Conservation (phyloP, 1,140 invertebrate genomes). For the Diuraphis noxia region DNA sequence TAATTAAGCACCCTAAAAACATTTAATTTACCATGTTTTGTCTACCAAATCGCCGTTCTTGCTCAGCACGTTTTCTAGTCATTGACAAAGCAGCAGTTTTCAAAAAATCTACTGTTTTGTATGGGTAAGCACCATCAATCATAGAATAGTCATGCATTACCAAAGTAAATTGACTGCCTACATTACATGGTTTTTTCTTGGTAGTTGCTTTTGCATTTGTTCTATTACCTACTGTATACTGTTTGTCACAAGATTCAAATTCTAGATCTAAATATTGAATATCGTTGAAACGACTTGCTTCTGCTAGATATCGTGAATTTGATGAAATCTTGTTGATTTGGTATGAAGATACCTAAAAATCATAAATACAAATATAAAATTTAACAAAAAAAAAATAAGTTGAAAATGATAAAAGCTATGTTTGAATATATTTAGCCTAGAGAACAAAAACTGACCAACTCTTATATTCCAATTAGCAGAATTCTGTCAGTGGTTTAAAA, state of each 20-base stretch:
- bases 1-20: constrained; percentile 28
- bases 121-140: constrained; percentile 66
- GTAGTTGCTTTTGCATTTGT: neutral
- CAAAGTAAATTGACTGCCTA: constrained; percentile 48
- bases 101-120: constrained; percentile 88
- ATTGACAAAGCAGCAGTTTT: constrained; percentile 89
- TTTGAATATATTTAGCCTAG: neutral
- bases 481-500: too few species aligned
- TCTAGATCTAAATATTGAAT: constrained; percentile 79
- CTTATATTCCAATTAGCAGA: too few species aligned
- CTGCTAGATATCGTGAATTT: constrained; percentile 40
- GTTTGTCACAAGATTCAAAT: constrained; percentile 62
- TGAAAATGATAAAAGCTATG: neutral
- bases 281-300: constrained; percentile 59
- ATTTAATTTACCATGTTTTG: constrained; percentile 48
- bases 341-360: constrained; percentile 49
- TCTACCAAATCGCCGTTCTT: constrained; percentile 61
- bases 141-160: constrained; percentile 45
- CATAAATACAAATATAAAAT: constrained; percentile 23
- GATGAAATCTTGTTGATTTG: constrained; percentile 49
- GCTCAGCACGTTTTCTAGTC: constrained; percentile 79
- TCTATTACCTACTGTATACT: constrained; percentile 20
- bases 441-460: neutral
- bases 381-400: neutral
- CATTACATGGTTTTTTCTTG: constrained; percentile 44